Conservation (phyloP, 2,797 vertebrate species). For the Halcyon leucocephala region DNA sequence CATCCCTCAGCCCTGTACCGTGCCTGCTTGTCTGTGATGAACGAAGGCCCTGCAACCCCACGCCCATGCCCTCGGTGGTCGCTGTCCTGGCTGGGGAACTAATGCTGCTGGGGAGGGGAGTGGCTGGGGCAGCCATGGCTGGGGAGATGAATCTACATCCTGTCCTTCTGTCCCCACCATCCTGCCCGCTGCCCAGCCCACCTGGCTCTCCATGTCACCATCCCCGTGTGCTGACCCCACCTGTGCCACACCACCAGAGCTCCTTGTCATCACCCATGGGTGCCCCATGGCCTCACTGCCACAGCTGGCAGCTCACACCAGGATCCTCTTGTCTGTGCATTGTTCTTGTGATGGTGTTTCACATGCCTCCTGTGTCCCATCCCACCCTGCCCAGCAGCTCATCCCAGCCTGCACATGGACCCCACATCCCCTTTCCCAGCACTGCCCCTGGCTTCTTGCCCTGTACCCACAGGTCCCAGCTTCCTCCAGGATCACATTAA, state of each 20-base stretch:
- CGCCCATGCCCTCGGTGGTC: background rate
- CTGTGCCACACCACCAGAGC: background rate
- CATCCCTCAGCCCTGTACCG: background rate
- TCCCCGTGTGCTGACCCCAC: background rate
- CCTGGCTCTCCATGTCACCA: background rate
- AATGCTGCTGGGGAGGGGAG: background rate
- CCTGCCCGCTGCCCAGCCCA: background rate
- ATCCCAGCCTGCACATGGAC: background rate
- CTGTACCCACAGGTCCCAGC: background rate
- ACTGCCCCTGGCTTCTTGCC: background rate
- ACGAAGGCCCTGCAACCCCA: conserved; percentile 12
- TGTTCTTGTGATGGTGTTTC: background rate
- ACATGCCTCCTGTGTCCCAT: fast-evolving
- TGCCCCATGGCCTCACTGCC: background rate
- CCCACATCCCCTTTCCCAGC: background rate
- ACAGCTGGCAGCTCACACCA: background rate
- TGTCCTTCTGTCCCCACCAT: background rate
- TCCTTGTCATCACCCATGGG: fast-evolving
- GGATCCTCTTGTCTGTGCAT: background rate
- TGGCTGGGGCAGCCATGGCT: background rate
- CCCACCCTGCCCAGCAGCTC: background rate
- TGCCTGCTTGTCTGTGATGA: conserved; percentile 29
- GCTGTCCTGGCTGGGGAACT: background rate
- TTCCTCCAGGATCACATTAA: background rate
- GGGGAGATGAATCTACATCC: background rate